Base-by-base conservation (phyloP, 2,797 vertebrate species). In the Distichodus sexfasciatus region DNA sequence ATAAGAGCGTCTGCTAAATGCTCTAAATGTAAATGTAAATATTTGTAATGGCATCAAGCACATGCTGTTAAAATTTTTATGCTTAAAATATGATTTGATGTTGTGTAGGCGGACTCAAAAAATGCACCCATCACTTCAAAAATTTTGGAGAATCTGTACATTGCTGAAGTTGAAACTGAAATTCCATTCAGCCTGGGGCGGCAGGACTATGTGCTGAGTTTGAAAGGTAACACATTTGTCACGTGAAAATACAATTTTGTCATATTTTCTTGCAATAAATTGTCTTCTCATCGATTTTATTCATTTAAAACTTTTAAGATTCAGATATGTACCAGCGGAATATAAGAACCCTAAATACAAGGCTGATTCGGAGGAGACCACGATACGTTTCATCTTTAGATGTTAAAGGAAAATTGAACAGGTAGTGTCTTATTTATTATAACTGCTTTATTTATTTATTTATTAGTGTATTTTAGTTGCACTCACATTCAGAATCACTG, bases 241-340 rank as follows among this genome's bases (percentile, higher is more conserved):
- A 28, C n/a, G 15, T 29, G n/a, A 15, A 60, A 50, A 71, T 2
- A 48, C 4, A n/a, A n/a, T n/a, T n/a, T n/a, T n/a, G n/a, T n/a
- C n/a, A 29, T n/a, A 10, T 6, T 15, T 17, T 28, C n/a, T 33
- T 65, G 14, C 3, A 14, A 57, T 12, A 28, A 58, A 19, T 8
- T 33, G 14, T 57, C 1, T 29, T 61, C 19, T 38, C 0, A 19
- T 19, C 7, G 2, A 10, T 1, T 46, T 51, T 12, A 28, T n/a
- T 40, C 10, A 36, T 36, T 14, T 1, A n/a, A 28, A 23, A 43
- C 15, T 40, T 4, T 11, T 15, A 0, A 44, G 1, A 9, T 62
- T 75, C 74, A 94, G 89, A 64, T 40, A 95, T 96, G 91, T 76
- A 78, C 75, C 95, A 97, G 88, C 87, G 89, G 78, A 96, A 94